Conservation (phyloP, 2,113 vertebrate genomes). For the Pelusios castaneus region DNA sequence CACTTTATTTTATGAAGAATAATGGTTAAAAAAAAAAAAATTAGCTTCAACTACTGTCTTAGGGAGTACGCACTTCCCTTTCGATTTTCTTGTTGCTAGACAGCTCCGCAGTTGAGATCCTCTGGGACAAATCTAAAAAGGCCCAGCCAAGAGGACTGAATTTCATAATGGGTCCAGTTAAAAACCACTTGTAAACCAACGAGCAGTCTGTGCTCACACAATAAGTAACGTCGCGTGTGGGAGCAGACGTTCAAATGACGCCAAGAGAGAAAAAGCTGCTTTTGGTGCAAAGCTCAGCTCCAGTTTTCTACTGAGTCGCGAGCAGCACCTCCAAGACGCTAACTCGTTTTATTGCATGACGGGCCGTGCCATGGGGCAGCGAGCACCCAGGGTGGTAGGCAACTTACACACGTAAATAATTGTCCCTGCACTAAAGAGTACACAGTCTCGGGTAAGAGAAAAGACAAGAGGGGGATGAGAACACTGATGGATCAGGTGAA, state of each 20-base stretch:
- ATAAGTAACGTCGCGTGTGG: no score
- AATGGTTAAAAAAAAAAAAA: neutral
- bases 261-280: no score
- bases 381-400: no score
- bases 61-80: neutral
- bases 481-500: neutral
- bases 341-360: no score
- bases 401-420: no score
- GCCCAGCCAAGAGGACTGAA: neutral
- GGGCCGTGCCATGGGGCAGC: no score
- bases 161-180: neutral
- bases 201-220: no score
- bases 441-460: neutral
- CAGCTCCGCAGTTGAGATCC: neutral
- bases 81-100: neutral
- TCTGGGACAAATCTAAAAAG: neutral
- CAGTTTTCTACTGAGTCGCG: no score
- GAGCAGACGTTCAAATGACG: no score
- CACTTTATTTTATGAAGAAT: neutral
- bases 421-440: no score
- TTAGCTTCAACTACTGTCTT: neutral
- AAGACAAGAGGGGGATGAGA: neutral
- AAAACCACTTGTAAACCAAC: neutral
- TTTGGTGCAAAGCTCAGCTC: neutral
- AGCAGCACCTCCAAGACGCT: no score